Evolutionary conservation across 2,888 invertebrate species (phyloP), one percentile per base, ranked within the genome.

Genomic region (Oscheius onirici): DNA sequence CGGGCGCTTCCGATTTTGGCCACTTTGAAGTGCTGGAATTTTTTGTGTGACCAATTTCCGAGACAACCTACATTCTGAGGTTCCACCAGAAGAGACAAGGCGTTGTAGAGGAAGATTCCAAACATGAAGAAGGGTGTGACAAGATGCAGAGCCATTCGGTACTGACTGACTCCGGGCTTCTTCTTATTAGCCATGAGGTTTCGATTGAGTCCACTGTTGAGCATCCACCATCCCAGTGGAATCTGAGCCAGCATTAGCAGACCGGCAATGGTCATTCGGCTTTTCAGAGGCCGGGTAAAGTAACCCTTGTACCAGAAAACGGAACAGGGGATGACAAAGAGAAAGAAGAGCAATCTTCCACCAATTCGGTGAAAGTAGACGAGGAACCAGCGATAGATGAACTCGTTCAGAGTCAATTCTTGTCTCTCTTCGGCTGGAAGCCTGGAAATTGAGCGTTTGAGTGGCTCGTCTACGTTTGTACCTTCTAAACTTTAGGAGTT

Each of bases 151-250:
- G 51, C 51, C 51, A 51, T 51, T 51, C 51, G 20, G 20, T 51
- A 51, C 20, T 51, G 51, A 51, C 51, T 51, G 51, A 51, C 51
- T 51, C 51, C 51, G n/a, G 51, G 51, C 24, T 51, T 51, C 20
- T 51, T 24, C 20, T 51, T 51, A 20, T 51, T 51, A 8, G 51
- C 51, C 51, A 51, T 51, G 2, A 51, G 51, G 3, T 51, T 24
- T 51, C 51, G 51, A 51, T 51, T 20, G 11, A 51, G 20, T 11
- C 51, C 51, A 20, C 51, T 51, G 20, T 51, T 20, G 2, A 51
- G 22, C 51, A 51, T 51, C 17, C 20, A 51, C 51, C 51, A 51
- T 51, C 51, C 51, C n/a, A 51, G 20, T 22, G 51, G 51, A 20
- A 51, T 51, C 20, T 51, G 51, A 17, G 51, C 20, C 20, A 24